A percentile compares a stretch with the other conserved stretches of the same genome.
Evolutionary conservation across 2,888 invertebrate species (phyloP).

Genomic region (Tipula lateralis): DNA sequence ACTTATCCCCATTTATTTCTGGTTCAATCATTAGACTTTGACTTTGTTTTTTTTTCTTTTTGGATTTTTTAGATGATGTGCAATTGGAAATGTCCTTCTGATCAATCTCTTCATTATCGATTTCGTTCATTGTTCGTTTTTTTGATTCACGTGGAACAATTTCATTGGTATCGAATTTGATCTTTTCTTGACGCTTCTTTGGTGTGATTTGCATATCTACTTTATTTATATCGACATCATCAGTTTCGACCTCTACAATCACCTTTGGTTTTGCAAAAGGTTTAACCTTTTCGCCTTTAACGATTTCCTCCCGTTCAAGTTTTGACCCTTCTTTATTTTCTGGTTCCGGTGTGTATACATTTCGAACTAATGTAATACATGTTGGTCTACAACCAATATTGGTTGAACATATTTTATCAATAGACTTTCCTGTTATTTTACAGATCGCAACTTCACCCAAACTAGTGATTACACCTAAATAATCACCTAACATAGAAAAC

Average conservation of each 20-base stretch:
- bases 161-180: background rate
- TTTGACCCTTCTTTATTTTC: conserved; percentile 36
- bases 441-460: conserved; percentile 75
- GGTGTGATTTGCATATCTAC: background rate
- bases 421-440: conserved; percentile 50
- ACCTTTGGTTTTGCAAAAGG: background rate
- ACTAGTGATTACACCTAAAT: conserved; percentile 66
- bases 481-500: conserved; percentile 54
- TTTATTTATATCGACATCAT: background rate
- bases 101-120: background rate
- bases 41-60: background rate
- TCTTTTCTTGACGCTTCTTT: background rate
- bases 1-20: background rate
- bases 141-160: background rate
- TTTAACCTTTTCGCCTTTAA: background rate
- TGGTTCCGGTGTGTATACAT: conserved; percentile 39
- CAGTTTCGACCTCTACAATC: background rate
- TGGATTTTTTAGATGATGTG: background rate
- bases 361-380: conserved; percentile 60
- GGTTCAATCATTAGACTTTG: background rate
- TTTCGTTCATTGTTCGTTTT: background rate
- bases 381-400: conserved; percentile 69
- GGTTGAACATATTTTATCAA: conserved; percentile 53
- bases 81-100: background rate
- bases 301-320: conserved; percentile 20